Evolutionary conservation across 1,140 invertebrate genomes (phyloP), one percentile per base, ranked within the genome.

Genomic region (Cephus cinctus): DNA sequence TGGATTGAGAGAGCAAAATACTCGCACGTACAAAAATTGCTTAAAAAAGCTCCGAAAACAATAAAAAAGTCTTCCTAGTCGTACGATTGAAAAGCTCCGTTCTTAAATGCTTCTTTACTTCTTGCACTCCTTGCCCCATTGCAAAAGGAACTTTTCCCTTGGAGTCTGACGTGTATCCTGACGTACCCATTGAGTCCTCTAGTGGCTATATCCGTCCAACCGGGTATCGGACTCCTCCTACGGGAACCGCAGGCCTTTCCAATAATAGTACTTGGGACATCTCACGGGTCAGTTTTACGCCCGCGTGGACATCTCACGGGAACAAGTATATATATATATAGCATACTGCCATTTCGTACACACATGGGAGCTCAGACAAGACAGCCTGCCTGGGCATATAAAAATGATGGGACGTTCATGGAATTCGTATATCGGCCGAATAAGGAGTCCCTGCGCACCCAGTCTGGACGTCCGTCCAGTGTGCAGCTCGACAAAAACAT

Each of bases 41-140:
- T 42, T 42, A 27, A 32, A 54, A 36, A 40, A 18, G 50, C 41
- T 22, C 41, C 32, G 35, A 6, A 34, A 45, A 38, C 36, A 47
- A 50, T 50, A 46, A 56, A 49, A 51, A 6, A 27, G n/a, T 27
- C 6, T n/a, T 8, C 25, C n/a, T n/a, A n/a, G n/a, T n/a, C n/a
- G n/a, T n/a, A n/a, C n/a, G n/a, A n/a, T n/a, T n/a, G n/a, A n/a
- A n/a, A n/a, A n/a, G n/a, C n/a, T n/a, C n/a, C n/a, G n/a, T n/a
- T n/a, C n/a, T n/a, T n/a, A n/a, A n/a, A n/a, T n/a, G n/a, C n/a
- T n/a, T n/a, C n/a, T n/a, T n/a, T n/a, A n/a, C n/a, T n/a, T n/a
- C n/a, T n/a, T n/a, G n/a, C n/a, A n/a, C n/a, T n/a, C n/a, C n/a
- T n/a, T n/a, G n/a, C n/a, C n/a, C n/a, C n/a, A n/a, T n/a, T n/a